These are phyloP conservation scores for Agrypnia vestita DNA, from an alignment of 1,140 invertebrate genomes.

Conservation along the genomic window DNA sequence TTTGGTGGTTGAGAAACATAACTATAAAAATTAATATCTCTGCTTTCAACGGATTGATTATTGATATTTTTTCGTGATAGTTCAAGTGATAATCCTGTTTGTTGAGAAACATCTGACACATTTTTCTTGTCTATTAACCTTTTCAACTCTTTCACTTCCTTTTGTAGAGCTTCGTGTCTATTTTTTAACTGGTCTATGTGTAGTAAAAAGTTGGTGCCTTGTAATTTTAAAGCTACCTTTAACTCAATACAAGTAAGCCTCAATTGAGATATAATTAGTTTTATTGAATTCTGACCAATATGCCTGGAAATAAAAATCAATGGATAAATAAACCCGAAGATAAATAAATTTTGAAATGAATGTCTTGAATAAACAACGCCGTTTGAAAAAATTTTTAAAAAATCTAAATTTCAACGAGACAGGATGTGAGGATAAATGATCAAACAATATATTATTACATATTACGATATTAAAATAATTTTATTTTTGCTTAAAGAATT, in stretches of 20 bases:
- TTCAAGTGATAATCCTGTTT: no score
- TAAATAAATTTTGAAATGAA: not conserved
- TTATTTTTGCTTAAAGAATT: not conserved
- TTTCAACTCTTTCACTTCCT: conserved; percentile 1
- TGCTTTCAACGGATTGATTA: no score
- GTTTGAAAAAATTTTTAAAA: not conserved
- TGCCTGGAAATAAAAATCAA: conserved; percentile 8
- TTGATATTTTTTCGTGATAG: no score
- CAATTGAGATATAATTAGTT: conserved; percentile 23
- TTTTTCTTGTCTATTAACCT: not conserved
- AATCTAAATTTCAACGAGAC: no score
- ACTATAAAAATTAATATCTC: no score
- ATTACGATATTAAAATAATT: no score
- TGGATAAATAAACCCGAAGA: no score
- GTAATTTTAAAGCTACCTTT: conserved; percentile 26
- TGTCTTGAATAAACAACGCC: not conserved
- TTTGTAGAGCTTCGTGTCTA: conserved; percentile 16
- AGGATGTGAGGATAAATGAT: no score
- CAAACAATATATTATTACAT: no score
- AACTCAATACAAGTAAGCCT: conserved; percentile 18
- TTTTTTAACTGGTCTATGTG: conserved; percentile 39
- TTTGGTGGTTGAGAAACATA: no score
- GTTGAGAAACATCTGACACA: not conserved
- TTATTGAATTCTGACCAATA: conserved; percentile 19
- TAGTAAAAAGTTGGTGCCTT: conserved; percentile 28